Conservation (phyloP, 2,797 vertebrate genomes). For the Euphonia xanthogaster region DNA sequence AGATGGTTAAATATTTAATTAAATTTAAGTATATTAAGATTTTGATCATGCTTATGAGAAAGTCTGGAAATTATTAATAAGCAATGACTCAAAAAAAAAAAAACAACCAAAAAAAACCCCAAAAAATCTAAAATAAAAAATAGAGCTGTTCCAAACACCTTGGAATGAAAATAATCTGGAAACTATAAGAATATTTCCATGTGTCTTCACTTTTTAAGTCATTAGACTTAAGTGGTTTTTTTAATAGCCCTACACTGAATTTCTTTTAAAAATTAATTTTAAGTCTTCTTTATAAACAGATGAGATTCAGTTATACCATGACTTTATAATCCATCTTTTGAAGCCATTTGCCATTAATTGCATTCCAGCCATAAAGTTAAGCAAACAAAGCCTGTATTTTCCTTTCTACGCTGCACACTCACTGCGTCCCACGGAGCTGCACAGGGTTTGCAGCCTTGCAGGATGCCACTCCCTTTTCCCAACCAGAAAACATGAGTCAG, state of each 20-base stretch:
- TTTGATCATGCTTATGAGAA: neutral
- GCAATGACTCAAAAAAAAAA: neutral
- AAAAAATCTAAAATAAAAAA: neutral
- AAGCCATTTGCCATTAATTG: neutral
- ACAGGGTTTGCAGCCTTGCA: neutral
- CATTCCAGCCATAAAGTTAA: neutral
- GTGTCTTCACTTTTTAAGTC: neutral
- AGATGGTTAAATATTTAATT: neutral
- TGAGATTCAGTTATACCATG: neutral
- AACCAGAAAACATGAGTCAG: constrained; percentile 52
- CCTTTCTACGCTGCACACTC: neutral
- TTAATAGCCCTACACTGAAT: neutral
- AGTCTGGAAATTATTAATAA: neutral
- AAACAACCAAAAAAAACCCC: neutral
- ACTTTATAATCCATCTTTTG: neutral
- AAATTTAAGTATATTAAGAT: neutral
- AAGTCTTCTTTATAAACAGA: neutral
- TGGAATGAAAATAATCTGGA: constrained; percentile 19
- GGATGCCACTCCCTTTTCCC: constrained; percentile 53
- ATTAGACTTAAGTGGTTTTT: neutral
- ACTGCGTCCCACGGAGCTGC: neutral
- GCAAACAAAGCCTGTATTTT: neutral
- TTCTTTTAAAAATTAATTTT: neutral
- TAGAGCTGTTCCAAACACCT: neutral
- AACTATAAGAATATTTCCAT: neutral